Conservation (phyloP, 2,888 invertebrate genomes). For the Meteorus cinctellus region DNA sequence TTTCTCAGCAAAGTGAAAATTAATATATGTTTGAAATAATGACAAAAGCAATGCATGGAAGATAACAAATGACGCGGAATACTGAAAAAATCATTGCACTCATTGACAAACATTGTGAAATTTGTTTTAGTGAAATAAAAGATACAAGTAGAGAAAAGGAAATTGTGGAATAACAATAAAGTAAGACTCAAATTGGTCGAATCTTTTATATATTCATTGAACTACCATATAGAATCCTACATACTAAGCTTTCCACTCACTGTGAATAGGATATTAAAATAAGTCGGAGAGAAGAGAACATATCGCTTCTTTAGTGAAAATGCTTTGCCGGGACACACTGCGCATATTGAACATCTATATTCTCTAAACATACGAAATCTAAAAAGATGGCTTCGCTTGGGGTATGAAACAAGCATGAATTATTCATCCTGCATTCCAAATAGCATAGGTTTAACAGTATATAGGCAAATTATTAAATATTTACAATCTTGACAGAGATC, state of each 20-base stretch:
- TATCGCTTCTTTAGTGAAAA: slow-evolving; percentile 13
- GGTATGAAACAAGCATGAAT: slow-evolving; percentile 52
- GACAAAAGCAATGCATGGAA: neutral
- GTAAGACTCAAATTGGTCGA: neutral
- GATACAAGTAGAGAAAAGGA: neutral
- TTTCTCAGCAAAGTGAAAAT: neutral
- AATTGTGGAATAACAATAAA: neutral
- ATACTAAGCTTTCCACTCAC: neutral
- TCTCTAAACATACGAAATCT: slow-evolving; percentile 16
- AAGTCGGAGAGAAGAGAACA: neutral
- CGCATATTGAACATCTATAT: slow-evolving; percentile 35
- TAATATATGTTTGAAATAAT: neutral
- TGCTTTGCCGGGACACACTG: slow-evolving; percentile 4
- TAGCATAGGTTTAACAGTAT: slow-evolving; percentile 36
- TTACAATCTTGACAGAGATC: neutral
- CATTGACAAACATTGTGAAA: neutral
- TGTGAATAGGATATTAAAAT: slow-evolving; percentile 15
- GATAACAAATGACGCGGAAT: neutral
- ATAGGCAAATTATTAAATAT: neutral
- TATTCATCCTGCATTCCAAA: slow-evolving; percentile 54
- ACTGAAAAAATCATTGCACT: neutral
- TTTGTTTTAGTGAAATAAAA: neutral
- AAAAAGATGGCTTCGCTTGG: slow-evolving; percentile 12
- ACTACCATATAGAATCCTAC: neutral
- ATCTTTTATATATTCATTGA: neutral